Conservation (phyloP, 2,888 invertebrate genomes). For the Diabrotica balteata region DNA sequence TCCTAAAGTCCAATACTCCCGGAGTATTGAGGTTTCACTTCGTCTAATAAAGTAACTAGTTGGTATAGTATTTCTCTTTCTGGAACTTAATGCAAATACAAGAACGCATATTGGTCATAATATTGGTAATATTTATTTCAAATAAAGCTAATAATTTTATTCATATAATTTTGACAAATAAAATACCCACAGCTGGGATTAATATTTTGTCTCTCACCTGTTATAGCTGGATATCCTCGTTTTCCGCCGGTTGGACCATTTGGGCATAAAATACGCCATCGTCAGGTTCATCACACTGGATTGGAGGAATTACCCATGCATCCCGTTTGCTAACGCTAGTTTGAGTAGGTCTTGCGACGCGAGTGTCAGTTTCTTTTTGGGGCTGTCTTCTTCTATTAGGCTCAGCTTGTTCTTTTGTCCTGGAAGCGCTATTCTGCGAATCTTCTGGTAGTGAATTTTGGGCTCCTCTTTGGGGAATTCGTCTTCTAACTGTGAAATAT, state of each 20-base stretch:
- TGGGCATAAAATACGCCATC: slow-evolving; percentile 93
- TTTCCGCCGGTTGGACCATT: slow-evolving; percentile 91
- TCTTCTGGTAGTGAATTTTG: slow-evolving; percentile 36
- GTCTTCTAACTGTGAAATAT: slow-evolving; percentile 26
- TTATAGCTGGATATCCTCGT: slow-evolving; percentile 88
- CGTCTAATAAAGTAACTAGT: too few relatives aligned
- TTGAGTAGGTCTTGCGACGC: slow-evolving; percentile 64
- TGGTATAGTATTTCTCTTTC: too few relatives aligned
- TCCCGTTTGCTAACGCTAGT: slow-evolving; percentile 66
- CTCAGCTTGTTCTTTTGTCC: slow-evolving; percentile 32
- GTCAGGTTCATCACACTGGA: slow-evolving; percentile 87
- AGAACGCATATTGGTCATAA: too few relatives aligned
- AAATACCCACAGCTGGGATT: too few relatives aligned
- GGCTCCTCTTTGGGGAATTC: slow-evolving; percentile 35
- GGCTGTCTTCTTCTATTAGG: slow-evolving; percentile 35
- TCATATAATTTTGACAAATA: too few relatives aligned
- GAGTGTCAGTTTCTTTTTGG: slow-evolving; percentile 33
- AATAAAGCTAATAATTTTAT: too few relatives aligned
- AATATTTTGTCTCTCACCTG: slow-evolving; percentile 64
- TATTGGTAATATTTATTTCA: too few relatives aligned
- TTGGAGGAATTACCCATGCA: slow-evolving; percentile 88
- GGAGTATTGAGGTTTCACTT: too few relatives aligned
- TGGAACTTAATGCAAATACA: too few relatives aligned
- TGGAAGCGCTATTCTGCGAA: slow-evolving; percentile 43
- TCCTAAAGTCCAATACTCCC: too few relatives aligned